A percentile compares a stretch with the other conserved stretches of the same genome.
Evolutionary conservation across 2,113 vertebrate species (phyloP).

Genomic region (Aepyceros melampus): DNA sequence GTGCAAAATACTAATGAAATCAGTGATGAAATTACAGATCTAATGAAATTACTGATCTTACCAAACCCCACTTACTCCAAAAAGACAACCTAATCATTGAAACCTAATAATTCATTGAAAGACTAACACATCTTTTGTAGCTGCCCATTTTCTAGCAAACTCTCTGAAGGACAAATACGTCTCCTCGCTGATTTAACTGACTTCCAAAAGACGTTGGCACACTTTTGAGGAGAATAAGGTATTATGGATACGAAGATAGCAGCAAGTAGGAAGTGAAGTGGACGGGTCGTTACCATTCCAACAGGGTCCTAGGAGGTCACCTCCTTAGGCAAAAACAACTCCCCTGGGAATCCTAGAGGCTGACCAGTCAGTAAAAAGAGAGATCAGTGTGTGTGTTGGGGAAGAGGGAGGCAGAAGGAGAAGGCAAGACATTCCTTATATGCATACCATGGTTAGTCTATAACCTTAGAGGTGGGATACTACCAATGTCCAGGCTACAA

Average conservation of each 20-base stretch:
- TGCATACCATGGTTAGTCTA: background rate
- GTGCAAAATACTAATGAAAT: background rate
- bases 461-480: background rate
- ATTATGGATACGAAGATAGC: background rate
- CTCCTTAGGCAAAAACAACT: background rate
- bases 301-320: background rate
- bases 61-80: background rate
- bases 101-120: constrained; percentile 16
- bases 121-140: constrained; percentile 22
- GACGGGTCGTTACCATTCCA: background rate
- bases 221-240: background rate
- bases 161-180: background rate
- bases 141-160: background rate
- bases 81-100: background rate
- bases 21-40: constrained; percentile 10
- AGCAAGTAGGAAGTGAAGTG: background rate
- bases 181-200: background rate
- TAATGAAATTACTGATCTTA: constrained; percentile 27
- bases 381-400: background rate
- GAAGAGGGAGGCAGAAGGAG: background rate
- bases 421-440: background rate
- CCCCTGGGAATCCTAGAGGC: background rate
- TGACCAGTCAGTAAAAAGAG: background rate
- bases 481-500: background rate
- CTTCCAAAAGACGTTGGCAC: background rate